A percentile compares a stretch with the other conserved stretches of the same genome.
phyloP scores from a whole-genome alignment of 2,888 invertebrate species.

The Tortricodes alternella region DNA sequence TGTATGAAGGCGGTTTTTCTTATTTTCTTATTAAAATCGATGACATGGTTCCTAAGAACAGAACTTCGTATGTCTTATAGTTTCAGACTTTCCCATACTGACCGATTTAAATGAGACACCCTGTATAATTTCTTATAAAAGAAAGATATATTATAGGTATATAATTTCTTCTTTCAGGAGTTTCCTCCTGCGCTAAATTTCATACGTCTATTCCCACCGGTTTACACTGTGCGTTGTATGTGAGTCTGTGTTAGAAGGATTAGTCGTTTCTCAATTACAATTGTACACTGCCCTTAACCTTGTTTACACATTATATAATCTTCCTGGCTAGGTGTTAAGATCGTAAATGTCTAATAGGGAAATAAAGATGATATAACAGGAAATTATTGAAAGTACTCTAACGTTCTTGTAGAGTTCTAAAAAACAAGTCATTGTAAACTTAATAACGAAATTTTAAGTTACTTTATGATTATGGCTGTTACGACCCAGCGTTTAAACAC shows the following conservation, averaged over 20 bases:
- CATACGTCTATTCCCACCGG: too few species aligned
- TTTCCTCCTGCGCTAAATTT: too few species aligned
- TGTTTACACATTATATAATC: background rate
- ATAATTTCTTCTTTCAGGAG: too few species aligned
- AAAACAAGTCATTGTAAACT: background rate
- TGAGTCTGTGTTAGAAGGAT: background rate
- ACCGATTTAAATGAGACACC: too few species aligned
- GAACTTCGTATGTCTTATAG: too few species aligned
- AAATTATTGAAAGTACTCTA: background rate
- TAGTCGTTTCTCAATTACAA: background rate
- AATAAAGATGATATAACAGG: conserved; percentile 5
- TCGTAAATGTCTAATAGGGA: conserved; percentile 5
- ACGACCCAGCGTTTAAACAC: background rate
- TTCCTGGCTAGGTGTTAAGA: background rate
- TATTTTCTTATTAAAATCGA: too few species aligned
- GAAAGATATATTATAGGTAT: too few species aligned
- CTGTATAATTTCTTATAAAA: too few species aligned
- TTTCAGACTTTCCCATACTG: too few species aligned
- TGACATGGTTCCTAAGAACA: too few species aligned
- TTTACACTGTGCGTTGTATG: background rate
- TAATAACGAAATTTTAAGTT: conserved; percentile 2
- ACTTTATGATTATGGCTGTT: background rate
- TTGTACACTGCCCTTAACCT: background rate
- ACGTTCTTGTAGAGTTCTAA: background rate
- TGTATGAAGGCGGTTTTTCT: too few species aligned